Percentiles rank a stretch among this genome's conserved stretches.
phyloP scores from a whole-genome alignment of 2,797 vertebrate genomes.

The Podarcis siculus region DNA sequence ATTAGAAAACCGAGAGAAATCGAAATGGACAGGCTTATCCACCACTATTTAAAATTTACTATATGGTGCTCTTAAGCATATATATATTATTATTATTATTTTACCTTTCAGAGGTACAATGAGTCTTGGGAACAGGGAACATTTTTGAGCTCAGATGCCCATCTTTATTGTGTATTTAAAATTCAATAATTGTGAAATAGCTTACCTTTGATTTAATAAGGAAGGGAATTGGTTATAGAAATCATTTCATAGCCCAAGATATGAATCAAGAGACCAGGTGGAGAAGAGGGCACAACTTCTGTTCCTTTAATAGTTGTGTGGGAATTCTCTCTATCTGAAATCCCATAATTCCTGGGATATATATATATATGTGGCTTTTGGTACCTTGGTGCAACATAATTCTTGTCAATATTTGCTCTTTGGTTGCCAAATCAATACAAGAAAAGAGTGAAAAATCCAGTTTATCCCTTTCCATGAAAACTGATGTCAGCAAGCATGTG shows the following conservation, averaged over 20 bases:
- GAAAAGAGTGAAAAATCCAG: too few species aligned
- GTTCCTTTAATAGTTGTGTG: background rate
- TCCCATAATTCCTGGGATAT: background rate
- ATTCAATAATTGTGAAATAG: slow-evolving; percentile 1
- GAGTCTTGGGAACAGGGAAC: slow-evolving; percentile 32
- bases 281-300: background rate
- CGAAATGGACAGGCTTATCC: background rate
- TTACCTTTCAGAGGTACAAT: slow-evolving; percentile 27
- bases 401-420: too few species aligned
- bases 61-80: too few species aligned
- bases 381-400: too few species aligned
- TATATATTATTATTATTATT: too few species aligned
- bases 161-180: slow-evolving; percentile 34
- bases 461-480: too few species aligned
- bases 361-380: too few species aligned
- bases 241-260: too few species aligned
- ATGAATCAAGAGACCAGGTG: background rate
- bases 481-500: too few species aligned
- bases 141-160: slow-evolving; percentile 30
- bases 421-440: too few species aligned
- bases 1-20: too few species aligned
- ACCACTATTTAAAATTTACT: background rate
- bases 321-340: background rate
- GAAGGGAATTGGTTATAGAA: background rate
- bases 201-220: background rate